Conservation (phyloP, 2,888 invertebrate genomes). For the Nymphalis polychloros region DNA sequence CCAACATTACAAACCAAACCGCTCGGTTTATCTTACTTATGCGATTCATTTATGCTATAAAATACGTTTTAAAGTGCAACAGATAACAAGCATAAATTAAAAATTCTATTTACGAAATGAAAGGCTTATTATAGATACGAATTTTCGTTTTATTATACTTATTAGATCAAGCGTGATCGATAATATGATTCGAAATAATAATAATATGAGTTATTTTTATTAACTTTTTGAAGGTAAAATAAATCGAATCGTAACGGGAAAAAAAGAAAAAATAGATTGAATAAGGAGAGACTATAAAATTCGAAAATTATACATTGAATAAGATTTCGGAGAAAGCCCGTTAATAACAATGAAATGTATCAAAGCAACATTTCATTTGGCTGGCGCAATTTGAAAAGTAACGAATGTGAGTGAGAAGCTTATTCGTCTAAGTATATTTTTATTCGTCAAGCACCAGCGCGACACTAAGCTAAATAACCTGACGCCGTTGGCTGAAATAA, state of each 20-base stretch:
- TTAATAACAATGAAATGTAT: constrained; percentile 37
- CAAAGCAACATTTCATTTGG: constrained; percentile 53
- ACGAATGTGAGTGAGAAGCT: constrained; percentile 60
- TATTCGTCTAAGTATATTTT: constrained; percentile 61
- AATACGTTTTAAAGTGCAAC: constrained; percentile 28
- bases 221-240: not conserved
- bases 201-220: no score
- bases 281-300: not conserved
- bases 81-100: constrained; percentile 1
- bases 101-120: not conserved
- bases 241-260: not conserved
- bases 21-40: constrained; percentile 41
- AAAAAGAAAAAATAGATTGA: not conserved
- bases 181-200: no score
- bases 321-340: constrained; percentile 19
- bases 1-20: constrained; percentile 43
- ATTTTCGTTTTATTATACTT: not conserved
- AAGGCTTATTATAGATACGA: not conserved
- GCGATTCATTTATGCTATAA: constrained; percentile 34
- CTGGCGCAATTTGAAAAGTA: constrained; percentile 54
- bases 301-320: constrained; percentile 9
- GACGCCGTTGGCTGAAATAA: constrained; percentile 72
- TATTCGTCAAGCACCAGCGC: constrained; percentile 60
- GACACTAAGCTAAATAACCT: constrained; percentile 74
- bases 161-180: not conserved